Evolutionary conservation across 2,797 vertebrate species (phyloP), one percentile per base, ranked within the genome.

Genomic region (Atherinosoma microstoma): DNA sequence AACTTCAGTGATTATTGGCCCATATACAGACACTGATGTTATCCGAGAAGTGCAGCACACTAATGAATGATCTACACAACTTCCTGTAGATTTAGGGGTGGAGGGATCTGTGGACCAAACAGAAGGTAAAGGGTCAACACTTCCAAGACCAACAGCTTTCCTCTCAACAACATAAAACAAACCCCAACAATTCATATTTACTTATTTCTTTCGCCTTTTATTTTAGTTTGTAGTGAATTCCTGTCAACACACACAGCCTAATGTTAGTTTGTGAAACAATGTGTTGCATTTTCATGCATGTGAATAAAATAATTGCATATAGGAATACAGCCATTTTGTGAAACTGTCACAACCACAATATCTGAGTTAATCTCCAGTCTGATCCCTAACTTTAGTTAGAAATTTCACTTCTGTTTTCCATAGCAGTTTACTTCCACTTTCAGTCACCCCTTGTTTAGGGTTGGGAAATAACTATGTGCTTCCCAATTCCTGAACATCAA

Each of bases 1-100:
- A 87, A 80, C 56, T 56, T 58, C n/a, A 58, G 65, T 1, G 35
- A 84, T 83, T 80, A 81, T 82, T 82, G 70, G 64, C 64, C 42
- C 1, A 11, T 24, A 42, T 61, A 58, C 68, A 81, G 83, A 80
- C 0, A 6, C 42, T 58, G 70, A 84, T 82, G 73, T 89, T 77
- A 85, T 88, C 69, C 42, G 58, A 86, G 75, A 82, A 32, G 69
- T 75, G 60, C 42, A 29, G 32, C 29, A 15, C 22, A 60, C 36
- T 64, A 70, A 47, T 81, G 64, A 87, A 76, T 86, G 78, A 75
- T 69, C 67, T 30, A 34, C 62, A 65, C 53, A 57, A 69, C 82
- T 84, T 90, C 76, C 82, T 85, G 68, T 76, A 82, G 65, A 80
- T 81, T 78, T 81, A 78, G 77, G 73, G 29, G 64, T 67, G 58